Conservation (phyloP, 2,888 invertebrate species). For the Crocallis elinguaria region DNA sequence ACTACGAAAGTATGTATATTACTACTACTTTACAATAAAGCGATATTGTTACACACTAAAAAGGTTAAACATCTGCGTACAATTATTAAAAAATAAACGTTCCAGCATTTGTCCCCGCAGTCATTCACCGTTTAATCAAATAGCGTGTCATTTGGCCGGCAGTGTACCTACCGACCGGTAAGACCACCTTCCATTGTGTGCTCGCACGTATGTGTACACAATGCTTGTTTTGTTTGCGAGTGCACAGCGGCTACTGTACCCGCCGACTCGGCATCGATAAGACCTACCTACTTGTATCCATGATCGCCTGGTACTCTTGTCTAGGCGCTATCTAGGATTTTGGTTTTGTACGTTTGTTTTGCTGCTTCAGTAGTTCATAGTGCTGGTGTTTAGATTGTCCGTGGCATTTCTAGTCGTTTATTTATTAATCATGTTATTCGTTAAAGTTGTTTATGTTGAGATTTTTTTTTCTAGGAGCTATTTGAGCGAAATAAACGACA, state of each 20-base stretch:
- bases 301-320: conserved; percentile 51
- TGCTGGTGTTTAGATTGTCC: background rate
- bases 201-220: conserved; percentile 42
- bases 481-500: no score
- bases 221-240: conserved; percentile 25
- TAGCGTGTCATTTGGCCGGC: conserved; percentile 23
- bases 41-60: background rate
- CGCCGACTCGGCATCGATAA: conserved; percentile 43
- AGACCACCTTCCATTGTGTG: conserved; percentile 47
- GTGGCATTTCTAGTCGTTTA: no score
- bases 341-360: conserved; percentile 10
- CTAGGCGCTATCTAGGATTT: conserved; percentile 42
- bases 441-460: no score
- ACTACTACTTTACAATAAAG: background rate
- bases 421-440: no score
- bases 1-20: no score
- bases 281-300: conserved; percentile 46
- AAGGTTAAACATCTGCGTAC: background rate
- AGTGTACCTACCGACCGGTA: conserved; percentile 20
- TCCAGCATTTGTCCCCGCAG: conserved; percentile 5
- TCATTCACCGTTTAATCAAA: conserved; percentile 26
- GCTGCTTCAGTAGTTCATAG: background rate
- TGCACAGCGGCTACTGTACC: conserved; percentile 29
- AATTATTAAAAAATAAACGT: conserved; percentile 6
- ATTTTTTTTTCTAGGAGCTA: no score